Evolutionary conservation across 2,113 vertebrate species (phyloP).

Genomic region (Stegostoma tigrinum): DNA sequence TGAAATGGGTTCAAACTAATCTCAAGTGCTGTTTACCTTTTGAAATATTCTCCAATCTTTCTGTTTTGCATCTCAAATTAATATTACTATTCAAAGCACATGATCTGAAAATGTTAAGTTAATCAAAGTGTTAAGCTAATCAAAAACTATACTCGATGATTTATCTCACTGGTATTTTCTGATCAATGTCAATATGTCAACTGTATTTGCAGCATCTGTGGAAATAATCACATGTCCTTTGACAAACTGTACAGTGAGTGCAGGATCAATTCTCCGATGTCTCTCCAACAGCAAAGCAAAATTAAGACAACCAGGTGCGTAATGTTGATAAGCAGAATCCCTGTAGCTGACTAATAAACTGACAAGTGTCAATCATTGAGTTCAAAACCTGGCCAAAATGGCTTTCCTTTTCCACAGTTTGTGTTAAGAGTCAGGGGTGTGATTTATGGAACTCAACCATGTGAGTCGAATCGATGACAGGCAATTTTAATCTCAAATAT

Average conservation of each 20-base stretch:
- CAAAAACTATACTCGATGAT: not conserved
- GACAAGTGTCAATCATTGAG: slow-evolving; percentile 25
- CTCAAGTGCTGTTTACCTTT: not conserved
- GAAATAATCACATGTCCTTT: slow-evolving; percentile 16
- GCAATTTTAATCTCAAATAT: not conserved
- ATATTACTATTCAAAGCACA: not conserved
- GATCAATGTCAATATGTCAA: slow-evolving; percentile 30
- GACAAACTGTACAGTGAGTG: not conserved
- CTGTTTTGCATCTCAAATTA: not conserved
- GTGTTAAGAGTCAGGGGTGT: not conserved
- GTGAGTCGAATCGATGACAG: not conserved
- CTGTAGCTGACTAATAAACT: slow-evolving; percentile 13
- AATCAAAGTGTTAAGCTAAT: slow-evolving; percentile 23
- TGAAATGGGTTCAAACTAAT: not conserved
- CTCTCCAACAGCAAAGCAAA: not conserved
- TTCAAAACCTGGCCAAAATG: not conserved
- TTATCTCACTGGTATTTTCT: not conserved
- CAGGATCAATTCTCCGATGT: slow-evolving; percentile 19
- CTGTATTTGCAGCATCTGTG: not conserved
- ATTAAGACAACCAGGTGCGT: slow-evolving; percentile 6
- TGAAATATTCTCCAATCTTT: not conserved
- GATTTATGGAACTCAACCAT: not conserved
- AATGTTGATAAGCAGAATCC: slow-evolving; percentile 35
- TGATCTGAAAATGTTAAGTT: slow-evolving; percentile 2
- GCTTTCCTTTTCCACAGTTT: not conserved